Evolutionary conservation across 1,140 invertebrate genomes (phyloP), one percentile per base, ranked within the genome.

Genomic region (Aphidius ervi): DNA sequence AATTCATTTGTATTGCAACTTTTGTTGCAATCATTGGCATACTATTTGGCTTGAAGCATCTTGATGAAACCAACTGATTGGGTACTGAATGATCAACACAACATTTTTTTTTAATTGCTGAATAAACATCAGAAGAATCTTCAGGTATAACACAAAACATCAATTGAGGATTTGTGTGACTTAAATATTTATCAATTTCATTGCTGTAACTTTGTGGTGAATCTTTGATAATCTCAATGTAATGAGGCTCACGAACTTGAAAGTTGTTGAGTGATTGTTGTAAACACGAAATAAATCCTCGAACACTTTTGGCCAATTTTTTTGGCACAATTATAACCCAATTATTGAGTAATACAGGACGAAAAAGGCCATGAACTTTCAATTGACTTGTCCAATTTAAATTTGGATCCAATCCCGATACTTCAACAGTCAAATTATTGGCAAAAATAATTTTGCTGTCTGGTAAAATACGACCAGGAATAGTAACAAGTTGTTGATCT

Each of bases 401-500:
- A 5, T 39, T 23, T 10, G 39, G 4, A 9, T 23, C 48, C 23
- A 31, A 31, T 3, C 23, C 23, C 2, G 23, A 31, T 8, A 48
- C n/a, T n/a, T 23, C 10, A 3, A 43, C 47, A 3, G 9, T 8
- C 9, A 10, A 39, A 6, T 62, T 45, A 7, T 67, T 61, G 1
- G 16, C 55, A 16, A 57, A 62, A 2, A 46, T 6, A 6, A 62
- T 39, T 8, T 45, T 52, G 6, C 57, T 54, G 1, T 20, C 5
- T 5, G 54, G 5, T 6, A 62, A 16, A 6, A 50, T 39, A 20
- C 60, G 47, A 10, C 39, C 60, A 5, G 20, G 41, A 2, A 62
- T 20, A 37, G 82, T 74, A 0, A 88, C 75, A 0, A 91, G 70
- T 1, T 77, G 72, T 0, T 76, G 67, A 5, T 85, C 82, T 2